phyloP scores from a whole-genome alignment of 2,888 invertebrate genomes.

The Epirrita christyi region DNA sequence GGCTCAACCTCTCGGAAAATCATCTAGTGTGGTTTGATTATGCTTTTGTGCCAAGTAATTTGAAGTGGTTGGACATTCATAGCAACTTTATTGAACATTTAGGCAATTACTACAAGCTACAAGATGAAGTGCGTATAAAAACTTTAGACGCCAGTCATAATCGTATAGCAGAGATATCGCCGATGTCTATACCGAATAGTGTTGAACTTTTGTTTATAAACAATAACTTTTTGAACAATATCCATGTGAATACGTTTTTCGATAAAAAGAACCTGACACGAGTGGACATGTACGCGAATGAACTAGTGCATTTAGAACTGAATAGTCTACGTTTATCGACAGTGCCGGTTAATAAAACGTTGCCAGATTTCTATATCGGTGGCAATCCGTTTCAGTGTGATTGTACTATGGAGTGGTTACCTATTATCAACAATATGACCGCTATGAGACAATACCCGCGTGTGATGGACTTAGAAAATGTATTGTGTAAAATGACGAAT shows the following conservation, averaged over 20 bases:
- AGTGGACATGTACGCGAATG: conserved; percentile 96
- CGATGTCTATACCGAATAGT: conserved; percentile 94
- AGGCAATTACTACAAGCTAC: conserved; percentile 94
- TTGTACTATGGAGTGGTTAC: conserved; percentile 98
- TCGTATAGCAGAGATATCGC: conserved; percentile 91
- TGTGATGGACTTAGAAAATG: conserved; percentile 94
- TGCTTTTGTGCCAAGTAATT: conserved; percentile 94
- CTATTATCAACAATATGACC: conserved; percentile 94
- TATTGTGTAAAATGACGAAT: conserved; percentile 94
- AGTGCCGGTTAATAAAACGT: conserved; percentile 88
- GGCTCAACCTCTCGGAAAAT: conserved; percentile 96
- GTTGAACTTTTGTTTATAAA: conserved; percentile 95
- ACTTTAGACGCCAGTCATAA: conserved; percentile 96
- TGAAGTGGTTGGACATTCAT: conserved; percentile 96
- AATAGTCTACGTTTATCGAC: conserved; percentile 92
- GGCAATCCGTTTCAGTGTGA: conserved; percentile 98
- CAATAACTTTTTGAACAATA: conserved; percentile 92
- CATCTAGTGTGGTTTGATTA: conserved; percentile 97
- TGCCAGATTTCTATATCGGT: conserved; percentile 95
- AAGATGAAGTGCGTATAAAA: conserved; percentile 91
- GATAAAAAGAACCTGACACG: conserved; percentile 93
- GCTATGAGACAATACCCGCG: conserved; percentile 92
- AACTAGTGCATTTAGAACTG: conserved; percentile 92
- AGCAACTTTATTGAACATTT: conserved; percentile 95
- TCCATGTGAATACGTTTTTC: conserved; percentile 93